Conservation (phyloP, 2,113 vertebrate genomes). For the Nycticorax nycticorax region DNA sequence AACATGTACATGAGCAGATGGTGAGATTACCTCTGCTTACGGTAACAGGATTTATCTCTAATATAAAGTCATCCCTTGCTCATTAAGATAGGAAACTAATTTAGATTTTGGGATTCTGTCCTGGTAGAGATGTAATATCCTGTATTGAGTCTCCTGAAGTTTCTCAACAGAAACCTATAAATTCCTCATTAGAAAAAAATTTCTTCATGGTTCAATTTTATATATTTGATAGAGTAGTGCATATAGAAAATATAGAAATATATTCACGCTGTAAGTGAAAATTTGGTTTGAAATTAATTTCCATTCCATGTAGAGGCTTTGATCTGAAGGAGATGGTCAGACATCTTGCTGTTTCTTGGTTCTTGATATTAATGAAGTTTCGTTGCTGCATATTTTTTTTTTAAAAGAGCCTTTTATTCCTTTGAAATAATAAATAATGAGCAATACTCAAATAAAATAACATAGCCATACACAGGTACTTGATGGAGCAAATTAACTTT, state of each 20-base stretch:
- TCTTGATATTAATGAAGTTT: neutral
- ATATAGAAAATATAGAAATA: neutral
- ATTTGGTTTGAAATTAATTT: neutral
- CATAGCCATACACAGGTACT: neutral
- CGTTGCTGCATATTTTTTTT: neutral
- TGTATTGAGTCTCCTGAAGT: neutral
- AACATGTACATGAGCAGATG: neutral
- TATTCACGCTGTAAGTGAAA: neutral
- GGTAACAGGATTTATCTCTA: constrained; percentile 4
- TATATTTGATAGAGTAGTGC: neutral
- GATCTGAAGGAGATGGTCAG: neutral
- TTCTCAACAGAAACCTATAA: neutral
- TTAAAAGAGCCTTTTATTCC: neutral
- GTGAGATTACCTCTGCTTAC: constrained; percentile 5
- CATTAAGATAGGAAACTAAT: neutral
- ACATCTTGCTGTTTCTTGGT: neutral
- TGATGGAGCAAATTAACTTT: neutral
- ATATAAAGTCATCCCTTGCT: neutral
- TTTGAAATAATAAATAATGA: neutral
- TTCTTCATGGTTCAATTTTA: neutral
- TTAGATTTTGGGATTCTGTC: neutral
- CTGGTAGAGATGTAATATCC: neutral
- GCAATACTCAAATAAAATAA: neutral
- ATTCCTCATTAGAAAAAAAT: neutral
- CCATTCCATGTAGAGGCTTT: neutral